Evolutionary conservation across 2,113 vertebrate genomes (phyloP), one percentile per base, ranked within the genome.

Genomic region (Columba janthina): DNA sequence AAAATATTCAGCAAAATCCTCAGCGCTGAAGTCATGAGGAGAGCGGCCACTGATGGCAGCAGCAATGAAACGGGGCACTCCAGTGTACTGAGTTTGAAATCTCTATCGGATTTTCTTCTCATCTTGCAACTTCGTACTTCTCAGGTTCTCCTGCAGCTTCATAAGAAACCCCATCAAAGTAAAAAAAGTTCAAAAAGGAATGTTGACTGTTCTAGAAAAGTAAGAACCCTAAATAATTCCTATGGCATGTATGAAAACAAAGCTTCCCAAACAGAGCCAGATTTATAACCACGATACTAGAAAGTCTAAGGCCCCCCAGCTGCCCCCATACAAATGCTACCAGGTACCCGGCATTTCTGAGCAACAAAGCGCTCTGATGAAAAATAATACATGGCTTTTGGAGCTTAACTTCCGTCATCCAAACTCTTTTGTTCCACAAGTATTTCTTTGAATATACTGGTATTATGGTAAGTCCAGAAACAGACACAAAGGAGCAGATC

Each of bases 1-100:
- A 46, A 93, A 93, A 93, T 17, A 88, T 83, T 86, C 67, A 95
- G 74, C 67, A 92, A 90, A 96, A 89, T 85, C 82, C 71, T 80
- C 62, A 76, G 67, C 42, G 36, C 58, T 34, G 12, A 67, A 80
- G 48, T 90, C 74, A 85, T 15, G 10, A 80, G 26, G 65, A 57
- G 36, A 76, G 66, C 84, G 80, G 61, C 70, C 64, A 71, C 21
- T 56, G 76, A 81, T 72, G 34, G 57, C 74, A 94, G 92, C 32
- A 60, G 80, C 46, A 95, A 66, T 75, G 93, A 94, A 94, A 89
- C 5, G 38, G 31, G 51, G n/a, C 82, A 57, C 38, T 67, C 42
- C 58, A 36, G 21, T 64, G 69, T 19, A 65, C 21, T 4, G 50
- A 89, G 70, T 34, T 76, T 88, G 58, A 95, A 89, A 82, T 93